Evolutionary conservation across 2,888 invertebrate genomes (phyloP), one percentile per base, ranked within the genome.

Genomic region (Mythimna vitellina): DNA sequence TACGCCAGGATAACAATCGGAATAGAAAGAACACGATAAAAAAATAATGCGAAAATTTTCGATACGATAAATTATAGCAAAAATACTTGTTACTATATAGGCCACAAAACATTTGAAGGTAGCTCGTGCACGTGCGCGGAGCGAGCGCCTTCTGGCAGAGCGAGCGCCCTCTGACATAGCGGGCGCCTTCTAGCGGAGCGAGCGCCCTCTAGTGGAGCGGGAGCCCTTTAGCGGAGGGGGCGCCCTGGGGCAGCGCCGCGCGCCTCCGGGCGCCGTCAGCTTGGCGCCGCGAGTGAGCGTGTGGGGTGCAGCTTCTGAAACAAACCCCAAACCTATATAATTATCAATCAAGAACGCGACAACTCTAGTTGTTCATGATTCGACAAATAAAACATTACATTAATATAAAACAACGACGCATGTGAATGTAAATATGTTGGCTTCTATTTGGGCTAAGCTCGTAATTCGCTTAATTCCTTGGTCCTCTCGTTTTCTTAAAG

Each of bases 11-110:
- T 84, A 85, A 87, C 89, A 81, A 88, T 90, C 88, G 86, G 88
- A 91, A 91, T 91, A 93, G 87, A 90, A 89, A 90, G 88, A 89
- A 89, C 89, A 90, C 89, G 85, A 89, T 92, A 91, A 89, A 94
- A 94, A 94, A 93, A 94, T 94, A 95, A 93, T 91, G 88, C 91
- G 93, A 91, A 91, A 88, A 87, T 93, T 92, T 91, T 89, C 89
- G 86, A 92, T 92, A 92, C 89, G 91, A 93, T 93, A 93, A 94
- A 94, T 95, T 94, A 95, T 95, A 95, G 94, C 95, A 95, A 95
- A 95, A 95, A 97, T 96, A 97, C 96, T 91, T 97, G 88, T 91
- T 91, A 91, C 83, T 87, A 76, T 86, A 89, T 92, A 92, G 92
- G 92, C 92, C 92, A 90, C 90, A 88, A 89, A 90, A 89, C 85